Evolutionary conservation across 2,797 vertebrate species (phyloP), one percentile per base, ranked within the genome.

Genomic region (Hippocampus kuda): DNA sequence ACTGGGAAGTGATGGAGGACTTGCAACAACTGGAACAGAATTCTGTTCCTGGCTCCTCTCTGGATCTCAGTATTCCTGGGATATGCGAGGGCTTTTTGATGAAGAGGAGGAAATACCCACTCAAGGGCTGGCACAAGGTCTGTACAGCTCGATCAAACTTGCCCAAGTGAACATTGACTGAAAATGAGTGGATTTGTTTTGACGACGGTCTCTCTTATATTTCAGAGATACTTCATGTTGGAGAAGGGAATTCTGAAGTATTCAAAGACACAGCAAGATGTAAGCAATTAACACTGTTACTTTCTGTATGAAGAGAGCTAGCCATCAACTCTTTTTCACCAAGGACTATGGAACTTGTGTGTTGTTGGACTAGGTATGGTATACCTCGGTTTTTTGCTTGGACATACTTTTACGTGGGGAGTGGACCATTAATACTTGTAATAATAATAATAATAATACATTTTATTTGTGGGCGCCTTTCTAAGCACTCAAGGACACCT

Each of bases 91-190:
- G 95, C 0, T 93, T 91, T 80, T 83, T 98, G 81, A 90, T 97
- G 84, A 97, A 97, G 88, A 95, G 92, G 87, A 93, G 93, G 75
- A 98, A 97, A 83, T 98, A 94, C 88, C 95, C 95, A 0, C 87
- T 98, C 61, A 95, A 95, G 79, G 95, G 95, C 70, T 97, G 95
- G 95, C 95, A 97, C 88, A 97, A 95, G 92, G 95, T 96, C 72
- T 80, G 38, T 44, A 16, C 1, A 24, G 6, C 64, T 60, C 15
- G 34, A 9, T 56, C 26, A 56, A 53, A 20, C 16, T 20, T 22
- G 27, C 59, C 30, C 15, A 20, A 30, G 1, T 34, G 1, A 38
- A 34, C 27, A 60, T 34, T 60, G 27, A 18, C 27, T 34, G 27
- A 16, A 56, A 61, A 41, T 63, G 34, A 24, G 20, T 4, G 6